phyloP scores from a whole-genome alignment of 1,140 invertebrate genomes.

The Neuroterus valhalla region DNA sequence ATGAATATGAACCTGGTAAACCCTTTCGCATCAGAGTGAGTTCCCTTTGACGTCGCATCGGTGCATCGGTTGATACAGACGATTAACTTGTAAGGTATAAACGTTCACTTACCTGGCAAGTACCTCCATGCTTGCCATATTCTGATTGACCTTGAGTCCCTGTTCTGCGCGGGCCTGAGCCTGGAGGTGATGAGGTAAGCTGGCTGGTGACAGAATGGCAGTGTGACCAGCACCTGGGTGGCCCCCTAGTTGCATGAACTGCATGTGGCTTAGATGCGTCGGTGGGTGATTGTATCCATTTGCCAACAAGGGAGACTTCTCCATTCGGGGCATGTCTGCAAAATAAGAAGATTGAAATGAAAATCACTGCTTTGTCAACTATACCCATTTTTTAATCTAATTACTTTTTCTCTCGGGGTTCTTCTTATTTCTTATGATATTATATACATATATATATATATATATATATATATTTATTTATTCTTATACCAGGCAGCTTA shows the following conservation, averaged over 20 bases:
- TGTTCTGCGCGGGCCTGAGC: constrained; percentile 73
- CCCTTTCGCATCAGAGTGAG: background rate
- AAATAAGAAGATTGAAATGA: constrained; percentile 56
- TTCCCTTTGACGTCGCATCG: background rate
- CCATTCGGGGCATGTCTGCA: constrained; percentile 88
- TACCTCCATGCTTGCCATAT: constrained; percentile 87
- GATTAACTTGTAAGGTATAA: background rate
- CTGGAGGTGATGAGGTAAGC: constrained; percentile 85
- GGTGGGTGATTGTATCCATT: constrained; percentile 96
- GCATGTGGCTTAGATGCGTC: constrained; percentile 91
- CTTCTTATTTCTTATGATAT: background rate
- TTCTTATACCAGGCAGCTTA: too few relatives aligned
- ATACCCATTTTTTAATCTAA: background rate
- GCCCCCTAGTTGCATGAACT: constrained; percentile 88
- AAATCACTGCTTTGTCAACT: background rate
- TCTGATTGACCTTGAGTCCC: constrained; percentile 81
- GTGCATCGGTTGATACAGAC: background rate
- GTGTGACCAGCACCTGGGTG: constrained; percentile 81
- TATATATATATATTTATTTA: too few relatives aligned
- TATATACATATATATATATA: too few relatives aligned
- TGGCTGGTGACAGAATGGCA: constrained; percentile 90
- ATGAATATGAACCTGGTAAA: background rate
- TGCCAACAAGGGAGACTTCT: constrained; percentile 92
- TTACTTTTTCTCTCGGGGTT: background rate
- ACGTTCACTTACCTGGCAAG: constrained; percentile 82